Evolutionary conservation across 2,113 vertebrate genomes (phyloP), one percentile per base, ranked within the genome.

Genomic region (Passer montanus): DNA sequence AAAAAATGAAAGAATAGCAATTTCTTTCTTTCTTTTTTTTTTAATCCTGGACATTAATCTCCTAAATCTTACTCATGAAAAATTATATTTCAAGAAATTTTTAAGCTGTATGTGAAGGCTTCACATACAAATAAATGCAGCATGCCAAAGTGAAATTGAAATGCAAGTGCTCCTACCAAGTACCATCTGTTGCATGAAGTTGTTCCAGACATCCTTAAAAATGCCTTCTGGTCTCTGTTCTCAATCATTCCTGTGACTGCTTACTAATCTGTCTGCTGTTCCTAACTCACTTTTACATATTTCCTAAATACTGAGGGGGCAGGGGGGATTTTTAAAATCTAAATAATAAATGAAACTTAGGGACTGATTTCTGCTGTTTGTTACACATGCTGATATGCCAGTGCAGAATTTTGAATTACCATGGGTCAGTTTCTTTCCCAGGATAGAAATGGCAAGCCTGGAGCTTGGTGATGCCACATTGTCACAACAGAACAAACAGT

Each of bases 101-200:
- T 80, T 77, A 19, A 90, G 44, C 55, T 44, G 4, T 35, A 8
- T 74, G 13, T 89, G 56, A 84, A 81, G 47, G 39, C 30, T 91
- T 86, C 72, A 2, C 39, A 89, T 47, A 52, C 35, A 86, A 95
- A 90, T 43, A 88, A 88, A 74, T 49, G 23, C 3, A 3, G 55
- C 1, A 2, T n/a, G 68, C 59, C 74, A 43, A 69, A 91, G 53
- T 79, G 67, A 83, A 90, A 94, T 84, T 90, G 44, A 95, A 93
- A 89, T 87, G 64, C 86, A 23, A 93, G 56, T 81, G 80, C 64
- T 94, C 76, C 64, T 84, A 76, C 10, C 21, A 78, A 88, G 80
- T 47, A 41, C 96, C 96, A 94, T 96, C 94, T 97, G 96, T 79
- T 94, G 72, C 67, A 69, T 41, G 41, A 93, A 87, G 37, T 85